Conservation (phyloP, 2,797 vertebrate species). For the Rhinella marina region DNA sequence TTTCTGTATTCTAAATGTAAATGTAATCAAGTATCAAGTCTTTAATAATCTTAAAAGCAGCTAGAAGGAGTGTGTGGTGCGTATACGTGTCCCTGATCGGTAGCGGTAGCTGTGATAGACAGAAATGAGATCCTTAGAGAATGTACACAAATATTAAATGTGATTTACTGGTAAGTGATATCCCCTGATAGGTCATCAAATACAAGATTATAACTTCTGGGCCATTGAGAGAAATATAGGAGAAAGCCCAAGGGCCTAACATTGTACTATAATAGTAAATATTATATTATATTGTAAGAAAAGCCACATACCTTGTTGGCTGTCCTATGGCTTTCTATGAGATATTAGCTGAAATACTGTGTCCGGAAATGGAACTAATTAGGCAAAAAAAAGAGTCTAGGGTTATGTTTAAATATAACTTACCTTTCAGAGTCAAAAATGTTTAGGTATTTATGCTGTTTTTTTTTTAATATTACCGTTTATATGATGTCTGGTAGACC, state of each 20-base stretch:
- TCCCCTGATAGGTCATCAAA: constrained; percentile 36
- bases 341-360: neutral
- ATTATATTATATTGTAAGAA: constrained; percentile 16
- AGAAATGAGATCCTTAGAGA: constrained; percentile 38
- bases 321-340: neutral
- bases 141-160: constrained; percentile 36
- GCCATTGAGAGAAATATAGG: constrained; percentile 7
- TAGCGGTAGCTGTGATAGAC: constrained; percentile 24
- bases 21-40: neutral
- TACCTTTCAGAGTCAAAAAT: neutral
- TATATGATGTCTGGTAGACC: neutral
- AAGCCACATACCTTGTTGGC: neutral
- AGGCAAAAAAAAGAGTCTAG: neutral
- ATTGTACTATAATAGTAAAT: constrained; percentile 29
- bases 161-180: constrained; percentile 51
- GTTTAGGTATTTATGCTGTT: neutral
- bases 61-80: neutral
- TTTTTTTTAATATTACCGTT: neutral
- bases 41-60: constrained; percentile 10
- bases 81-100: neutral
- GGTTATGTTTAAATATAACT: neutral
- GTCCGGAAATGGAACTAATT: neutral
- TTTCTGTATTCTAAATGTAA: neutral
- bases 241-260: constrained; percentile 22
- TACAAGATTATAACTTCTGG: neutral